Base-by-base conservation (phyloP, 53 echinoderm and acorn worm genomes). In the Paracentrotus lividus region DNA sequence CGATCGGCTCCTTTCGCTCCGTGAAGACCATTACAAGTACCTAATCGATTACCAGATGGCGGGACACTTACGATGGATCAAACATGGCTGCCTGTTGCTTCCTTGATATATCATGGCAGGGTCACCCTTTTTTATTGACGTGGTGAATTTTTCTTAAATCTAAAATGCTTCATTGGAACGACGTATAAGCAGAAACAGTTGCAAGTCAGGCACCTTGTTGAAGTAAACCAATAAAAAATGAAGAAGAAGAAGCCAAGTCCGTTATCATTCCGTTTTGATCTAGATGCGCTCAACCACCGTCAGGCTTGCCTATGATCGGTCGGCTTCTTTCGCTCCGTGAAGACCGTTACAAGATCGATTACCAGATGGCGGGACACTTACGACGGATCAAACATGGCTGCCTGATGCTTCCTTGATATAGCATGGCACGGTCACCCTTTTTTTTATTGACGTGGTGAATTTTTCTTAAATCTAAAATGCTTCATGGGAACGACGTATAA, bases 21-120 rank as follows among this genome's bases (percentile, higher is more conserved):
- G 5, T 81, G 81, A 81, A 81, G 9, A 81, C 81, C 45, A 27
- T 47, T 16, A 54, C 58, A 57, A 87, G 87, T 87, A 57, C 87
- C 58, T 58, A 64, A 89, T 89, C 89, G 89, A 89, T 89, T 61
- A 89, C 89, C 65, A 64, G 60, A 64, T 89, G 89, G 89, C 64
- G 45, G 89, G 42, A 42, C 89, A 61, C 89, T 58, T n/a, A 86
- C 10, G 89, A 61, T 32, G 58, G 45, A 89, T 89, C 57, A 21
- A 64, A 60, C 43, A 59, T 58, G 58, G 64, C 43, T 36, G 89
- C 89, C 89, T 89, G 89, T 89, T 89, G 89, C 89, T 61, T 89
- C 89, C 61, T 61, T 89, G 42, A 89, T 89, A n/a, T n/a, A n/a
- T n/a, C n/a, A n/a, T n/a, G n/a, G n/a, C n/a, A n/a, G n/a, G n/a